Evolutionary conservation across 2,888 invertebrate species (phyloP), one percentile per base, ranked within the genome.

Genomic region (Macaria notata): DNA sequence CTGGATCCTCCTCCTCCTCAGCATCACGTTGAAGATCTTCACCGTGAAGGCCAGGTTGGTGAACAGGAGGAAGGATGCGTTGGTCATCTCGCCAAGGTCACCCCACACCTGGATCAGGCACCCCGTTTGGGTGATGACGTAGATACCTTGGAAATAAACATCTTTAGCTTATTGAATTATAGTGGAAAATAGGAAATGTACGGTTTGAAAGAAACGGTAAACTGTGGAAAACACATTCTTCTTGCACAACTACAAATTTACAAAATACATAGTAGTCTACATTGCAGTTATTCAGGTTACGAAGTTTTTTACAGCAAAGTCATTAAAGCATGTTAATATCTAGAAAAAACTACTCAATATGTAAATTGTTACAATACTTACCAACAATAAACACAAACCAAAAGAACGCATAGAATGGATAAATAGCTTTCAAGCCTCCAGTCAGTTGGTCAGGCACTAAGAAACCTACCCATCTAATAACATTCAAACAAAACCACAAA

Each of bases 51-150:
- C 84, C 63, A 91, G 58, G 68, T 90, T 92, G 0, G 92, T 92
- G 72, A 90, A 87, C 30, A 92, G 76, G 1, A 92, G 65, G 68
- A 88, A 91, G 0, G 88, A 85, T 0, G 83, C 82, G 1, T 81
- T 83, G 0, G 91, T 91, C 92, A 92, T 92, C 52, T 86, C 69
- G 0, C 85, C 81, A 4, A 92, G 70, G 65, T 92, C 72, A 0
- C 91, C 92, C 92, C 92, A 89, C 8, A 91, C 88, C 36, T 81
- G 66, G 54, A 78, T 79, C 49, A 93, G 65, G 66, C 92, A 92
- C 3, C 89, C 81, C 0, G 87, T 70, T 78, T 93, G 92, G 31
- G 86, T 85, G 9, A 89, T 68, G 1, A 92, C 66, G 67, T 88
- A 92, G 3, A 79, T 81, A 0, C 90, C 88, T 88, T 71, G 68